These are phyloP conservation scores for Myotis myotis DNA, from an alignment of 2,797 vertebrate genomes.

Conservation along the genomic window DNA sequence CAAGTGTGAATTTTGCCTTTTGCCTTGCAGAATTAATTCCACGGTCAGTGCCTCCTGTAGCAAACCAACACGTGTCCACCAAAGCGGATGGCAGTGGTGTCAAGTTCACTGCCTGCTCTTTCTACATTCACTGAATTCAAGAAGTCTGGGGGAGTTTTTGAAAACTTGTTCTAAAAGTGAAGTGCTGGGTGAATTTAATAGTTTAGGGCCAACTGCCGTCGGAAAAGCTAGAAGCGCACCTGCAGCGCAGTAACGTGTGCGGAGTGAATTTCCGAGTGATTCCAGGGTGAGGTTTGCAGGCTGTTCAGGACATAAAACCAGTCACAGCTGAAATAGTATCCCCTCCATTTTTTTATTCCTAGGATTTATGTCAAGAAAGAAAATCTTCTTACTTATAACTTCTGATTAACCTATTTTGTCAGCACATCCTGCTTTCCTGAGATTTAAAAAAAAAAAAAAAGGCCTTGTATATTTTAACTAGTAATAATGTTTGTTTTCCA, in stretches of 20 bases:
- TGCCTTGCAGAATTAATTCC: not conserved
- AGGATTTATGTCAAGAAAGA: slow-evolving; percentile 42
- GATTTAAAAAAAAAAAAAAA: not conserved
- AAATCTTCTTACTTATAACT: slow-evolving; percentile 31
- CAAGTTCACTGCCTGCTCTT: not conserved
- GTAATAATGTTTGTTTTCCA: not conserved
- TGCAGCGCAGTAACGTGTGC: slow-evolving; percentile 42
- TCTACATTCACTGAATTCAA: not conserved
- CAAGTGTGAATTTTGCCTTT: not conserved
- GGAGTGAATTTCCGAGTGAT: slow-evolving; percentile 54
- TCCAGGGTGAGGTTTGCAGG: slow-evolving; percentile 32
- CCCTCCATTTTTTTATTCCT: slow-evolving; percentile 43
- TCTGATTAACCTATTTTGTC: slow-evolving; percentile 39
- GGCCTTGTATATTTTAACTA: not conserved
- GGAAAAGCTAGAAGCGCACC: slow-evolving; percentile 7
- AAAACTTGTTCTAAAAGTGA: slow-evolving; percentile 56
- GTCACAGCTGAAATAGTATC: slow-evolving; percentile 49
- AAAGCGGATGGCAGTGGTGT: not conserved
- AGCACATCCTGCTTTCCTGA: not conserved
- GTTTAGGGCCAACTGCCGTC: slow-evolving; percentile 49
- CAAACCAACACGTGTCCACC: not conserved
- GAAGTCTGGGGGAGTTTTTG: not conserved
- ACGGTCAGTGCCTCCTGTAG: not conserved
- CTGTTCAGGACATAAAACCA: slow-evolving; percentile 58
- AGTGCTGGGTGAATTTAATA: slow-evolving; percentile 33